Evolutionary conservation across 2,888 invertebrate species (phyloP).

Genomic region (Parnassius apollo): DNA sequence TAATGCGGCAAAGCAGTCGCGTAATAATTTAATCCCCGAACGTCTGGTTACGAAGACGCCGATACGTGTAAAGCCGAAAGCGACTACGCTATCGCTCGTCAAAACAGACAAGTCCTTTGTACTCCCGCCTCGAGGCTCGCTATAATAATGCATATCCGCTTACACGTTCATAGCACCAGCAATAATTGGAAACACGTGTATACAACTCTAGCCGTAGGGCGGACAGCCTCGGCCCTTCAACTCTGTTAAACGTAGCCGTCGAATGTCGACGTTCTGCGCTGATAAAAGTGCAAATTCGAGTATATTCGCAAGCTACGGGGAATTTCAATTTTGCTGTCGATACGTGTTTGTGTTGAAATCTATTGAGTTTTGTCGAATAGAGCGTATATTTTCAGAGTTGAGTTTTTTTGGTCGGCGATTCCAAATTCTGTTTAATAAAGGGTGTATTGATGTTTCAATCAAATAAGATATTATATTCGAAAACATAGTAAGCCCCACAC

Average conservation of each 20-base stretch:
- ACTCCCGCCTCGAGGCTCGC: slow-evolving; percentile 27
- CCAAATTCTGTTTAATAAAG: slow-evolving; percentile 19
- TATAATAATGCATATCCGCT: slow-evolving; percentile 46
- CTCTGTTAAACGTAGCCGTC: neutral
- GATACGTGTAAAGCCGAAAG: neutral
- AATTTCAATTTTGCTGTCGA: slow-evolving; percentile 22
- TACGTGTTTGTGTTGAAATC: slow-evolving; percentile 18
- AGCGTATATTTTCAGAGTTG: slow-evolving; percentile 3
- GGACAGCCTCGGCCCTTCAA: neutral
- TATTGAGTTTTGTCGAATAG: slow-evolving; percentile 18
- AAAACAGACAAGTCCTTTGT: slow-evolving; percentile 8
- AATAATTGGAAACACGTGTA: slow-evolving; percentile 64
- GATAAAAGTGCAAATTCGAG: slow-evolving; percentile 27
- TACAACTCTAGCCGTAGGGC: slow-evolving; percentile 23
- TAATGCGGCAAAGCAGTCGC: neutral
- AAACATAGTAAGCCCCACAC: too few species aligned
- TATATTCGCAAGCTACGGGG: slow-evolving; percentile 13
- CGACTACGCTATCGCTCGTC: neutral
- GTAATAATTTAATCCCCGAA: slow-evolving; percentile 6
- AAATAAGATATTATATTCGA: neutral
- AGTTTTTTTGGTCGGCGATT: slow-evolving; percentile 3
- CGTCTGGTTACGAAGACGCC: slow-evolving; percentile 3
- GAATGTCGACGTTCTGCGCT: neutral
- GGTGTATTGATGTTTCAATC: slow-evolving; percentile 11
- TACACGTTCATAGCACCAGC: slow-evolving; percentile 44